Evolutionary conservation across 2,113 vertebrate species (phyloP).

Genomic region (Aspidoscelis tigris): DNA sequence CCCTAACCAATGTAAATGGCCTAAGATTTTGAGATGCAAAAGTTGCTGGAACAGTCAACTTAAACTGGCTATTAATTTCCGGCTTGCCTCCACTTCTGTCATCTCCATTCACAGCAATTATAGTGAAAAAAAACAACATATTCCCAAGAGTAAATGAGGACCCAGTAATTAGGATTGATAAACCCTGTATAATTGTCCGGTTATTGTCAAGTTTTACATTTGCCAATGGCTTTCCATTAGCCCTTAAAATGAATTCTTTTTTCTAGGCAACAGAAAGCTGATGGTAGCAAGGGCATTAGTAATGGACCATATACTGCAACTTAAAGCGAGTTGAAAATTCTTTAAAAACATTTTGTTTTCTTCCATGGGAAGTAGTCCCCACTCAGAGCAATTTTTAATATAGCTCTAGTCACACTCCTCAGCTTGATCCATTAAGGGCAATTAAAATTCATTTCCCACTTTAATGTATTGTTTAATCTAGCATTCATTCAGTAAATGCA

Average conservation of each 20-base stretch:
- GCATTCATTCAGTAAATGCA: background rate
- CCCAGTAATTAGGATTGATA: slow-evolving; percentile 44
- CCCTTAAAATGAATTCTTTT: slow-evolving; percentile 67
- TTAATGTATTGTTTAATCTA: slow-evolving; percentile 12
- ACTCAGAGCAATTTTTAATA: slow-evolving; percentile 51
- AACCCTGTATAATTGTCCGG: slow-evolving; percentile 41
- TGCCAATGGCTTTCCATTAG: slow-evolving; percentile 58
- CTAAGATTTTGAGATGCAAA: no score
- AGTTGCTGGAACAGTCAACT: background rate
- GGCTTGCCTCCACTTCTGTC: slow-evolving; percentile 11
- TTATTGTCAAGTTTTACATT: slow-evolving; percentile 57
- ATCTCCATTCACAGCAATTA: slow-evolving; percentile 32
- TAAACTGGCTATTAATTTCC: slow-evolving; percentile 32
- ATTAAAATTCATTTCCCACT: slow-evolving; percentile 51
- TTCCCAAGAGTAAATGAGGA: slow-evolving; percentile 57
- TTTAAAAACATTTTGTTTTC: slow-evolving; percentile 56
- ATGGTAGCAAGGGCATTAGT: slow-evolving; percentile 66
- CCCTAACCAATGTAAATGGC: no score
- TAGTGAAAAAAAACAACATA: background rate
- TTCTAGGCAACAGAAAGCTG: slow-evolving; percentile 57
- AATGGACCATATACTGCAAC: slow-evolving; percentile 60
- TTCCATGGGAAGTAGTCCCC: slow-evolving; percentile 25
- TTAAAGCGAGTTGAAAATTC: slow-evolving; percentile 63
- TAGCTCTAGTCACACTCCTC: slow-evolving; percentile 28
- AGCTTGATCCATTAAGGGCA: slow-evolving; percentile 20